Base-by-base conservation (phyloP, 2,888 invertebrate genomes). In the Tetragnatha montana region DNA sequence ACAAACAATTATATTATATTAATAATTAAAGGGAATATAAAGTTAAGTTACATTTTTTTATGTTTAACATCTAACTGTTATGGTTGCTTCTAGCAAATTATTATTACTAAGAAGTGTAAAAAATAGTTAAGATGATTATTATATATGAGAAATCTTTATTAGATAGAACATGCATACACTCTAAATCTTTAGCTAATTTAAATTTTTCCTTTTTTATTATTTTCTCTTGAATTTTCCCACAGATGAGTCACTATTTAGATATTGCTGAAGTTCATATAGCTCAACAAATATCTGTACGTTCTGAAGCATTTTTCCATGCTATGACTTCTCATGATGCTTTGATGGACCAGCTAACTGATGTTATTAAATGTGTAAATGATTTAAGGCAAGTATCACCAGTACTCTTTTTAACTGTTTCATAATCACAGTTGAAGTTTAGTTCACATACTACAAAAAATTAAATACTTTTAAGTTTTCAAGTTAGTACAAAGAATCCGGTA, bases 321-420 rank as follows among this genome's bases (percentile, higher is more conserved):
- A 99, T 99, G 97, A 96, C 98, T 85, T 99, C 99, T 8, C 99
- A 99, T 94, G 98, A 99, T 93, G 97, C 97, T 50, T 96, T 99
- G 81, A 97, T 99, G 96, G 98, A 98, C 92, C 97, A 99, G 93
- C 96, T 99, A 95, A 96, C 96, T 0, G 95, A 96, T 93, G 97
- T 98, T 22, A 92, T 92, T 35, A 89, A 91, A 89, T 96, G 97
- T 92, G 96, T 98, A 51, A 95, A 95, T 93, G 94, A 95, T 78
- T 94, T 97, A 80, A 95, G 97, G 93, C 92, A 4, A 35, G 35
- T 35, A 35, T 4, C 35, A 35, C 35, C 35, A 35, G 35, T 35
- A 35, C 35, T 35, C 1, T 35, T 4, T 35, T 35, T 4, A 35
- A 35, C 35, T 35, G 35, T 35, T 35, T 35, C 35, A 35, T n/a